Evolutionary conservation across 2,797 vertebrate species (phyloP), one percentile per base, ranked within the genome.

Genomic region (Chelon auratus): DNA sequence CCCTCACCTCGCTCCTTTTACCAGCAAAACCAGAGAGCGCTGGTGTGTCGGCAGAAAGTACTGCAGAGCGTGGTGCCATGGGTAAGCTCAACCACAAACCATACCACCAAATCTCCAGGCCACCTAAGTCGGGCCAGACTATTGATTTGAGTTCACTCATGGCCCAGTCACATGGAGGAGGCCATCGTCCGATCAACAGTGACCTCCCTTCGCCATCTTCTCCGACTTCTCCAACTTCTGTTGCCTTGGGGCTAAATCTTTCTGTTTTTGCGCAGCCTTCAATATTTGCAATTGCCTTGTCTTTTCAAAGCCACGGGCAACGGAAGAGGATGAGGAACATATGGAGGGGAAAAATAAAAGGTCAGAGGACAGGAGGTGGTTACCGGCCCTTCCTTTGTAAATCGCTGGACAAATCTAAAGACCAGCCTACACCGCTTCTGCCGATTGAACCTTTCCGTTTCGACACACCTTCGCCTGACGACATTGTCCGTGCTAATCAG

Each of bases 381-480:
- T 87, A 93, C 75, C 93, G 92, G 78, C 85, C 93, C 52, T 94
- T 96, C 75, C 84, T 94, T 0, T 94, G 94, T 78, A 90, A 88
- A 80, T 93, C 89, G 30, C 94, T 95, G 88, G 91, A 93, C 53
- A 67, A 91, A 75, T 89, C 89, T 62, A 94, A 94, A 91, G 95
- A 96, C 76, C 87, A 91, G 62, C 86, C 64, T 36, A 85, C 91
- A 5, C 83, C 78, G 1, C 81, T 88, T 17, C 72, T 78, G 48
- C 78, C 93, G 63, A 95, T 99, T 73, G 89, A 86, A 48, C 96
- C 96, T 0, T 99, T 99, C 91, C 74, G 93, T 81, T 99, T 99
- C 68, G 93, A 96, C 85, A 96, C 96, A 0, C 96, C 96, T n/a
- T 99, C 98, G 69, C 98, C 97, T 12, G 98, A 99, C 84, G 97